Evolutionary conservation across 2,888 invertebrate genomes (phyloP), one percentile per base, ranked within the genome.

Genomic region (Napeogenes inachia): DNA sequence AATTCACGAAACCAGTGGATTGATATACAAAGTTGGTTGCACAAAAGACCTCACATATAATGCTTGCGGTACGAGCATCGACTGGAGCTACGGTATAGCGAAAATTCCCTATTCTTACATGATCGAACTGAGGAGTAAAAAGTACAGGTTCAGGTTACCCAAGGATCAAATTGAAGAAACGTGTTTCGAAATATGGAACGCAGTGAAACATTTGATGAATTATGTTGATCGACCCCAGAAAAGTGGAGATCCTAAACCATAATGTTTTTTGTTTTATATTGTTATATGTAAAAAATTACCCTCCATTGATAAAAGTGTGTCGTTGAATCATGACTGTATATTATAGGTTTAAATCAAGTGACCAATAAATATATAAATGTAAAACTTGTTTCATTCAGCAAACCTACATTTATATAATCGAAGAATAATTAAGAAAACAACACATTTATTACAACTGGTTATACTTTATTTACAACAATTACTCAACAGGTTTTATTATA

Each of bases 91-190:
- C 60, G 81, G 77, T 0, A 78, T 83, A 33, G 89, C 89, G 0
- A 85, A 87, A 55, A 87, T 90, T 63, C 90, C 89, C 0, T 90
- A 79, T 72, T 88, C 86, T 0, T 90, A 81, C 67, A 89, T 90
- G 87, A 73, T 90, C 13, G 90, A 90, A 63, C 73, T 90, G 5
- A 77, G 88, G 45, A 82, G 89, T 65, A 84, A 63, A 63, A 87
- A 79, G 63, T 61, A 87, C 67, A 83, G 73, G 66, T 90, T 90
- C 73, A 79, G 68, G 57, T 69, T 89, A 6, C 90, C 89, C 2
- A 84, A 71, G 58, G 82, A 85, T 4, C 84, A 89, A 68, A 90
- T 90, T 32, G 69, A 78, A 13, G 83, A 80, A 2, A 89, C 81
- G 2, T 85, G 89, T 57, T 32, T 70, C 0, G 89, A 90, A 76